Percentiles rank a stretch among this genome's conserved stretches.
Conservation (phyloP, 2,113 vertebrate species). For the Xiphias gladius region DNA sequence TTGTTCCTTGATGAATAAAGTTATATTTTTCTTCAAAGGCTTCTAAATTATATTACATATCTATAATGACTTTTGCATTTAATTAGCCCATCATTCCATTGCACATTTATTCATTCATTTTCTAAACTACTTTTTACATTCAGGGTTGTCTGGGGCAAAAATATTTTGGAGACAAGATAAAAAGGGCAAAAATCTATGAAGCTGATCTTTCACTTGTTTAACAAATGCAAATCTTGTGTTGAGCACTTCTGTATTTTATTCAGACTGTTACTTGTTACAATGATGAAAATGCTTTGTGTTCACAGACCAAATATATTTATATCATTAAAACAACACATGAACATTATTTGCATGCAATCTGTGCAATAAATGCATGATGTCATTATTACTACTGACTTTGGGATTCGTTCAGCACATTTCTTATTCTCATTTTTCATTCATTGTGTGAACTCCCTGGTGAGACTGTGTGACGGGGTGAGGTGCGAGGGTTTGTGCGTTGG, state of each 20-base stretch:
- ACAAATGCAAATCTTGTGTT: not conserved
- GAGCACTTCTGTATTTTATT: not conserved
- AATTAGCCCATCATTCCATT: slow-evolving; percentile 9
- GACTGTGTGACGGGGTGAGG: slow-evolving; percentile 2
- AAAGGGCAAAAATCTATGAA: slow-evolving; percentile 10
- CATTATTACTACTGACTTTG: slow-evolving; percentile 1
- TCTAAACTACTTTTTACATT: slow-evolving; percentile 5
- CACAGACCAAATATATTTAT: not conserved
- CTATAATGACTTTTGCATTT: slow-evolving; percentile 29
- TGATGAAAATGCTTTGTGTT: not conserved
- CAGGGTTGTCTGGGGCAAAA: not conserved
- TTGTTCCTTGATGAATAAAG: slow-evolving; percentile 10
- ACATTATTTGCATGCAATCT: slow-evolving; percentile 18
- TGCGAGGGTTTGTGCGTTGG: slow-evolving; percentile 35
- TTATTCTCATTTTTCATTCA: slow-evolving; percentile 36
- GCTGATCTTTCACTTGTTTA: not conserved
- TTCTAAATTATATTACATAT: slow-evolving; percentile 7
- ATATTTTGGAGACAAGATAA: not conserved
- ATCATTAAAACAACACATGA: not conserved
- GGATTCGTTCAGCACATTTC: slow-evolving; percentile 17
- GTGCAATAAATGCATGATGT: slow-evolving; percentile 22
- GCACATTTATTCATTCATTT: slow-evolving; percentile 20
- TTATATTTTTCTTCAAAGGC: slow-evolving; percentile 19
- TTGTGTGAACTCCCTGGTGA: slow-evolving; percentile 40
- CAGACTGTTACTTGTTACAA: not conserved